Percentiles rank a stretch among this genome's conserved stretches.
These are phyloP conservation scores for Sarcoramphus papa DNA, from an alignment of 2,797 vertebrate genomes.

Conservation along the genomic window DNA sequence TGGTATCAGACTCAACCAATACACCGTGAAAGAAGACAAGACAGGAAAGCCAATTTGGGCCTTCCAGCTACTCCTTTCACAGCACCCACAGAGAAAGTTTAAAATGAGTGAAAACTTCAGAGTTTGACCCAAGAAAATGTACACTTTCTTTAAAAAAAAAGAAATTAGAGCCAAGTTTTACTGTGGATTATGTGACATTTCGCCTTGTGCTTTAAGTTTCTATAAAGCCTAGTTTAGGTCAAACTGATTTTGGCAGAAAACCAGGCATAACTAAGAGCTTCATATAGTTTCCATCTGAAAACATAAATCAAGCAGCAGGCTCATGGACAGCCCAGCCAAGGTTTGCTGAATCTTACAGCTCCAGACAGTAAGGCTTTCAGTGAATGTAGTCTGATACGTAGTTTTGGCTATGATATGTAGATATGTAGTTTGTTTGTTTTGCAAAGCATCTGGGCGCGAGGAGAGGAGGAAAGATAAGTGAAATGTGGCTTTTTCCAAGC, in stretches of 20 bases:
- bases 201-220: constrained; percentile 42
- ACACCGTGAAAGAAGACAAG: background rate
- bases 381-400: constrained; percentile 14
- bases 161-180: background rate
- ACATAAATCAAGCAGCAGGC: constrained; percentile 62
- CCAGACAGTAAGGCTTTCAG: constrained; percentile 61
- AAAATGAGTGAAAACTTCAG: background rate
- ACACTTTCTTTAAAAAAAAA: background rate
- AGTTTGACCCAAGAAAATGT: background rate
- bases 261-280: constrained; percentile 58
- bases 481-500: constrained; percentile 37
- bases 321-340: constrained; percentile 26
- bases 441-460: background rate
- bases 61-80: background rate
- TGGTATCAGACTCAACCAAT: background rate
- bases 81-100: background rate
- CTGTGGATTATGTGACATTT: constrained; percentile 13
- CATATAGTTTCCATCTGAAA: constrained; percentile 62
- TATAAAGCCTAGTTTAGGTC: constrained; percentile 34
- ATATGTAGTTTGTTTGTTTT: constrained; percentile 58
- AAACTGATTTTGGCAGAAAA: constrained; percentile 52
- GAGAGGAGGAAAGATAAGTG: constrained; percentile 30
- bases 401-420: constrained; percentile 28
- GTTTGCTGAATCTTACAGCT: constrained; percentile 24
- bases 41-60: background rate